phyloP scores from a whole-genome alignment of 2,113 vertebrate genomes.

The Psophia crepitans region DNA sequence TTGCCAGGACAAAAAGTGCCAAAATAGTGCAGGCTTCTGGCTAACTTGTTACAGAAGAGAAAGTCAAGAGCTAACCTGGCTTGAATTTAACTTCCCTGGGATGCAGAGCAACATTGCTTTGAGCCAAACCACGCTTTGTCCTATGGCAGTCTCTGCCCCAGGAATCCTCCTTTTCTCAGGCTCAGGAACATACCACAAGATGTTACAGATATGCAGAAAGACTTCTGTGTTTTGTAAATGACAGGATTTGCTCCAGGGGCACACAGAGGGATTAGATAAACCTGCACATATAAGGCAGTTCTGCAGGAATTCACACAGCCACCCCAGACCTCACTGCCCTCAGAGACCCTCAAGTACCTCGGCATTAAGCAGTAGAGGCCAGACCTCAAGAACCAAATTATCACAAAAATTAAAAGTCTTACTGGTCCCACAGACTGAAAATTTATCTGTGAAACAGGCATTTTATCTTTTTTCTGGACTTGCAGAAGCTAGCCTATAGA shows the following conservation, averaged over 20 bases:
- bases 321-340: not conserved
- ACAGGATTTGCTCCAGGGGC: not conserved
- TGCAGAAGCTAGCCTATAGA: not conserved
- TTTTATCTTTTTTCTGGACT: not conserved
- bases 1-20: not conserved
- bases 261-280: not conserved
- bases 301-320: not conserved
- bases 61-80: not conserved
- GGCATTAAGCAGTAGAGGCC: not conserved
- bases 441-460: not conserved
- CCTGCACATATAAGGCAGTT: not conserved
- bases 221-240: not conserved
- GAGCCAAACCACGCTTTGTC: not conserved
- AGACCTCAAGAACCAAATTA: not conserved
- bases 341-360: not conserved
- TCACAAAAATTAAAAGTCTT: not conserved
- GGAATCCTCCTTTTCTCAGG: slow-evolving; percentile 32
- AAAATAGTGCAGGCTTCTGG: not conserved
- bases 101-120: not conserved
- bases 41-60: not conserved
- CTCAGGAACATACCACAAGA: slow-evolving; percentile 22
- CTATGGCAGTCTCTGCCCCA: not conserved
- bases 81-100: not conserved
- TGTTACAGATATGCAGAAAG: not conserved
- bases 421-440: not conserved